phyloP scores from a whole-genome alignment of 2,797 vertebrate species.

The Anguilla marmorata region DNA sequence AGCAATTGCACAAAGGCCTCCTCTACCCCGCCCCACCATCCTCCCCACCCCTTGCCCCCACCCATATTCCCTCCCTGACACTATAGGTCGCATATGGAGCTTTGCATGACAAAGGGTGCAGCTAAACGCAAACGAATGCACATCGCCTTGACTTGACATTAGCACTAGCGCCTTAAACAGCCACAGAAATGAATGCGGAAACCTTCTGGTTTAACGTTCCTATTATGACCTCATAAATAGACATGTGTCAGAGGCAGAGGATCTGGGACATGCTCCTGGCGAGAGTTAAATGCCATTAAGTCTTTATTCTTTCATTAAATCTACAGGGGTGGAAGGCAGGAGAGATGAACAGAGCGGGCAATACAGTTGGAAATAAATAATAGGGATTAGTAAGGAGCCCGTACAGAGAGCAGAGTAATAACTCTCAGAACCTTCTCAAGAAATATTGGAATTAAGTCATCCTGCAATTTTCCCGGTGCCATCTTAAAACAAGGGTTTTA shows the following conservation, averaged over 20 bases:
- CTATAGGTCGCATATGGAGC: constrained; percentile 26
- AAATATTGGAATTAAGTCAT: neutral
- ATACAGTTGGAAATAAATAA: constrained; percentile 40
- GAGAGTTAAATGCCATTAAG: constrained; percentile 49
- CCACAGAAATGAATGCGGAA: constrained; percentile 30
- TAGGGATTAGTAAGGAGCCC: constrained; percentile 26
- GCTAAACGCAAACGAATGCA: constrained; percentile 34
- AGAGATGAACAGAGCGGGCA: constrained; percentile 39
- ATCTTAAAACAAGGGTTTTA: neutral
- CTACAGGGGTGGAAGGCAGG: constrained; percentile 31
- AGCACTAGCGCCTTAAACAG: constrained; percentile 31
- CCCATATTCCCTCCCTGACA: neutral
- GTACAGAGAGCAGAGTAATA: constrained; percentile 17
- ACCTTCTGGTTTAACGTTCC: constrained; percentile 38
- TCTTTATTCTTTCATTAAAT: constrained; percentile 50
- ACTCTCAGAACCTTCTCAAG: neutral
- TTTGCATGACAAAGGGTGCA: constrained; percentile 34
- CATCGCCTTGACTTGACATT: constrained; percentile 40
- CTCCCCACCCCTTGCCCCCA: neutral
- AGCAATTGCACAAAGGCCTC: neutral
- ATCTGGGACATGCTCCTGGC: constrained; percentile 18
- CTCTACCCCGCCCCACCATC: neutral
- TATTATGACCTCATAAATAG: constrained; percentile 48
- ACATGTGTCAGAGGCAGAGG: constrained; percentile 44
- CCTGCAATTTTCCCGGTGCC: neutral